Evolutionary conservation across 2,113 vertebrate species (phyloP), one percentile per base, ranked within the genome.

Genomic region (Poeciliopsis retropinna): DNA sequence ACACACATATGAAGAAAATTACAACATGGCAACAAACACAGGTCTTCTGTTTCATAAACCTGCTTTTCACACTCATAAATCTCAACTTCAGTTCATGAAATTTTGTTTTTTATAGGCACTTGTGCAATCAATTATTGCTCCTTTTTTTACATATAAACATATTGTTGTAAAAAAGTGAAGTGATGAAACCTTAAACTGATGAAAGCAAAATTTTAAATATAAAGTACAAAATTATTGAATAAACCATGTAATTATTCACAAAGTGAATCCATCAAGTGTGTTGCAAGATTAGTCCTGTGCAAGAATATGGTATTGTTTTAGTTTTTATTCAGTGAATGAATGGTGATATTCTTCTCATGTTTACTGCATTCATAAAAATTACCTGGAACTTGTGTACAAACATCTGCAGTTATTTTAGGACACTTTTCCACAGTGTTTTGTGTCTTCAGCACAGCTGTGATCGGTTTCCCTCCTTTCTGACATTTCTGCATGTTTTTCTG

Each of bases 391-490:
- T 86, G 73, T 70, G 84, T 87, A 64, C 73, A 82, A 92, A 76
- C 69, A 72, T 67, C 67, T 70, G 57, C 44, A 90, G 87, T 92
- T 93, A 92, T 91, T 92, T 89, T 54, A 60, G 88, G 92, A 84
- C 85, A 28, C 34, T 78, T 84, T 86, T 91, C 83, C 78, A 67
- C 82, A 73, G 67, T 61, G 68, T 78, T 3, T 80, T 71, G 70
- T 90, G 88, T 82, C 88, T 85, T 62, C 74, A 39, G 82, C 75
- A 78, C 87, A 85, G 81, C 83, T 85, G 82, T 80, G 88, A 89
- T 90, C 88, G 87, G 78, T 83, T 90, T 89, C 90, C 88, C 75
- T n/a, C 31, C 74, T 77, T 11, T 37, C 85, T 88, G 83, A 84
- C 86, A 86, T 88, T 79, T 54, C 25, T 72, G 72, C 60, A 3